These are phyloP conservation scores for Parasteatoda tepidariorum DNA, from an alignment of 1,140 invertebrate species.

Conservation along the genomic window DNA sequence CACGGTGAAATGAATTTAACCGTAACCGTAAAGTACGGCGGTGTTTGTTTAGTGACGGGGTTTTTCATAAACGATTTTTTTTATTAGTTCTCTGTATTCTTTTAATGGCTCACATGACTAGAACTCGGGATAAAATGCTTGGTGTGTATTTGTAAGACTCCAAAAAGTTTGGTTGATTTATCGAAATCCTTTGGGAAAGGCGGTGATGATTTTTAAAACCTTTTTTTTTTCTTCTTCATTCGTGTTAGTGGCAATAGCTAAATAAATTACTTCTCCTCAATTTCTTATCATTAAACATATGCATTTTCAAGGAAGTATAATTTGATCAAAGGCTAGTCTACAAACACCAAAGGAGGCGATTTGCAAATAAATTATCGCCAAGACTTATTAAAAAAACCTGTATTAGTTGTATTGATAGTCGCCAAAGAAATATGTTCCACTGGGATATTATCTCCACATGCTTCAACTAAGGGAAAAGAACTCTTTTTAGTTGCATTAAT, in stretches of 20 bases:
- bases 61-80: constrained; percentile 26
- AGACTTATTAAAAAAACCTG: no score
- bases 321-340: neutral
- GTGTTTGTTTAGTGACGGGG: constrained; percentile 21
- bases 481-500: no score
- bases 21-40: constrained; percentile 19
- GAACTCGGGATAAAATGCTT: constrained; percentile 22
- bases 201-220: constrained; percentile 7
- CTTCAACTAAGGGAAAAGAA: no score
- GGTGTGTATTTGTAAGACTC: neutral
- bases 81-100: no score
- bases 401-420: no score
- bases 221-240: neutral
- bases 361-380: constrained; percentile 24
- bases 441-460: no score
- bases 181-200: neutral
- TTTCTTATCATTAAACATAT: constrained; percentile 21
- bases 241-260: neutral
- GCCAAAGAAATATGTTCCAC: no score
- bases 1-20: constrained; percentile 35
- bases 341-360: constrained; percentile 2
- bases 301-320: neutral
- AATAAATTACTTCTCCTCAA: constrained; percentile 35
- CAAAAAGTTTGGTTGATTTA: neutral
- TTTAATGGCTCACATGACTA: constrained; percentile 4